Conservation (phyloP, 2,797 vertebrate genomes). For the Syngnathus rostellatus region DNA sequence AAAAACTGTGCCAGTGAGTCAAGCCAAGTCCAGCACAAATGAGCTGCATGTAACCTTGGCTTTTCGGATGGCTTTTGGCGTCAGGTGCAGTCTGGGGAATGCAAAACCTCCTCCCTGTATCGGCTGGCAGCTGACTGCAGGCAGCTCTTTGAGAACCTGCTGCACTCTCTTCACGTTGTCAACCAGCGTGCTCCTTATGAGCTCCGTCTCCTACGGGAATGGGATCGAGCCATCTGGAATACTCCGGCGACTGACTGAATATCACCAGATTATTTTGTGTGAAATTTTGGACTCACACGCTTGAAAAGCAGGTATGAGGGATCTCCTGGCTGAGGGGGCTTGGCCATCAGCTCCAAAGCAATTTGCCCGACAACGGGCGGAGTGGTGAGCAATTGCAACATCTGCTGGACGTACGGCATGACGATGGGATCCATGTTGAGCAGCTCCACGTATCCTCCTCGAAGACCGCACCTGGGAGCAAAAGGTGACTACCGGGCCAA, state of each 20-base stretch:
- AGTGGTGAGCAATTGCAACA: conserved; percentile 11
- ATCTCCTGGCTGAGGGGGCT: conserved; percentile 63
- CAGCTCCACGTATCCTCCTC: conserved; percentile 66
- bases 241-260: too few relatives aligned
- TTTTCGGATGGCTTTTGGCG: conserved; percentile 48
- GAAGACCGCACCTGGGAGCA: conserved; percentile 62
- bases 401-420: conserved; percentile 11
- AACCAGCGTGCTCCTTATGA: conserved; percentile 27
- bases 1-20: not conserved
- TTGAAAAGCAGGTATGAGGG: conserved; percentile 56
- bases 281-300: conserved; percentile 30
- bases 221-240: not conserved
- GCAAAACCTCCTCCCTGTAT: conserved; percentile 54
- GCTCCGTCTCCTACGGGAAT: conserved; percentile 52
- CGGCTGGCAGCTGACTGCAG: conserved; percentile 56
- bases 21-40: not conserved
- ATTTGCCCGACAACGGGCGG: conserved; percentile 56
- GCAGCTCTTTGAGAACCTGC: conserved; percentile 50
- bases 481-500: not conserved
- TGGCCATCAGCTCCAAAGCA: conserved; percentile 58
- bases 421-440: conserved; percentile 62
- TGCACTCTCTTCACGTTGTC: conserved; percentile 37
- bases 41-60: conserved; percentile 57
- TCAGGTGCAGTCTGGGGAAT: conserved; percentile 60
- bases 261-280: too few relatives aligned